phyloP scores from a whole-genome alignment of 2,797 vertebrate genomes.

The Poeciliopsis turneri region DNA sequence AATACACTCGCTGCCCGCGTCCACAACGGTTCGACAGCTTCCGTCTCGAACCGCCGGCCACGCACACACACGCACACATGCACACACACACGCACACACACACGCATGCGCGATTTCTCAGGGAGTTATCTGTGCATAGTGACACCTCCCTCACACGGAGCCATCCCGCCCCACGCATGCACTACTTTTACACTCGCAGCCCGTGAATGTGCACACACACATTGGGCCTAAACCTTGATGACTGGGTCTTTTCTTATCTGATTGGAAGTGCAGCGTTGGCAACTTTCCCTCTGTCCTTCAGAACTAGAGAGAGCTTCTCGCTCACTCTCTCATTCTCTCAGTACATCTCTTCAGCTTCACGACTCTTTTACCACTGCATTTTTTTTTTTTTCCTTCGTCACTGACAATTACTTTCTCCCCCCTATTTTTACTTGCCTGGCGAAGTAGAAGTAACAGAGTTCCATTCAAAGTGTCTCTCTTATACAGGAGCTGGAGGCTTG shows the following conservation, averaged over 20 bases:
- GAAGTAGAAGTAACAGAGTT: conserved; percentile 32
- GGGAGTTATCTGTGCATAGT: conserved; percentile 14
- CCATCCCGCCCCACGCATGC: background rate
- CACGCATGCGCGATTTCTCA: too few species aligned
- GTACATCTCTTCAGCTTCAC: conserved; percentile 39
- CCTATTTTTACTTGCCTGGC: conserved; percentile 10
- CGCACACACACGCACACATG: too few species aligned
- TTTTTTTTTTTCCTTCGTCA: conserved; percentile 14
- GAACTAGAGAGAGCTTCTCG: conserved; percentile 53
- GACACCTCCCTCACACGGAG: conserved; percentile 35
- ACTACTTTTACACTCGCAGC: background rate
- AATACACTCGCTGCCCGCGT: conserved; percentile 45
- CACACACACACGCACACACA: background rate
- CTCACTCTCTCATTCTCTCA: conserved; percentile 9
- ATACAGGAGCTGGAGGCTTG: conserved; percentile 26
- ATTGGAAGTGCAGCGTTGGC: conserved; percentile 73
- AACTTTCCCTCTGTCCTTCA: conserved; percentile 71
- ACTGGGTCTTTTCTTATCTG: conserved; percentile 74
- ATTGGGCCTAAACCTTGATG: conserved; percentile 69
- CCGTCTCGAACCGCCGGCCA: conserved; percentile 12
- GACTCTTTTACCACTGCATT: conserved; percentile 26
- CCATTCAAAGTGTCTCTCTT: conserved; percentile 33
- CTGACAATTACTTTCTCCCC: conserved; percentile 12
- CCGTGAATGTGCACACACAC: conserved; percentile 6
- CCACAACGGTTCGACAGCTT: conserved; percentile 56